Evolutionary conservation across 2,797 vertebrate species (phyloP).

Genomic region (Antennarius maculatus): DNA sequence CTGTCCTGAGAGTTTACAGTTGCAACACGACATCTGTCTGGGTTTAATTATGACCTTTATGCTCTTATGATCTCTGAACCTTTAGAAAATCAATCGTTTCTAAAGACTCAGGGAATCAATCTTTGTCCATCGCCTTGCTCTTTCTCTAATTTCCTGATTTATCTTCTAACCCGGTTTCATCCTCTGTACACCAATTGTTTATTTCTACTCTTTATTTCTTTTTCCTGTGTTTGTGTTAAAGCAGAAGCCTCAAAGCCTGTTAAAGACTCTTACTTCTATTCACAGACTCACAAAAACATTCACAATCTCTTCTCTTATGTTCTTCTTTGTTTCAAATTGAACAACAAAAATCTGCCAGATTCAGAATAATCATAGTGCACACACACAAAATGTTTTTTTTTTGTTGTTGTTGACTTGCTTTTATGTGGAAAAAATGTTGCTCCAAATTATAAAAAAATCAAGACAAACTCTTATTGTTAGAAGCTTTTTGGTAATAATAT

Average conservation of each 20-base stretch:
- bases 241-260: background rate
- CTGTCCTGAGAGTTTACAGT: slow-evolving; percentile 28
- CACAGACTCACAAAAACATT: background rate
- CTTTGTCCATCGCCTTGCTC: background rate
- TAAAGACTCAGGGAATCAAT: slow-evolving; percentile 25
- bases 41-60: slow-evolving; percentile 19
- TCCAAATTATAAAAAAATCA: background rate
- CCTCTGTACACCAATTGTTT: slow-evolving; percentile 20
- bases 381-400: background rate
- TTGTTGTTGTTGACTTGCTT: background rate
- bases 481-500: background rate
- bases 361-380: background rate
- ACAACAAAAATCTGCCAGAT: background rate
- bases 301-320: background rate
- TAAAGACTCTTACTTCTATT: background rate
- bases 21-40: slow-evolving; percentile 33
- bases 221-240: slow-evolving; percentile 35
- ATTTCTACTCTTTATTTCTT: slow-evolving; percentile 39
- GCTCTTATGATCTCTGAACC: slow-evolving; percentile 36
- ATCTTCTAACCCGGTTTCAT: background rate
- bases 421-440: background rate
- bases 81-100: background rate
- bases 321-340: background rate
- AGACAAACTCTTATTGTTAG: too few relatives aligned
- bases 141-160: slow-evolving; percentile 11